Base-by-base conservation (phyloP, 1,140 invertebrate genomes). In the Euura saliciscinereae region DNA sequence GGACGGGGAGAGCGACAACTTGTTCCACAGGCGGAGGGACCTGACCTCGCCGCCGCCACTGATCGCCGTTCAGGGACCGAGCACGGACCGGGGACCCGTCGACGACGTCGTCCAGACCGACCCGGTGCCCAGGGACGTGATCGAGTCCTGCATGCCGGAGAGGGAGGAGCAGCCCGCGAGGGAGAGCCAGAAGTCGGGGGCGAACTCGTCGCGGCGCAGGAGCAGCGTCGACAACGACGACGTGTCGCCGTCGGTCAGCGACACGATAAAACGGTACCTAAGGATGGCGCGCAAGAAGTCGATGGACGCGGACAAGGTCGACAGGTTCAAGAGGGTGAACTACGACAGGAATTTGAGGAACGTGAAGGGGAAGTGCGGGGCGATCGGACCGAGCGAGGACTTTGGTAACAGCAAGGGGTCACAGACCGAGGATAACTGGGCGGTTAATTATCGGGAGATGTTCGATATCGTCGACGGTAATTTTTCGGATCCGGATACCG, bases 231-330 rank as follows among this genome's bases (percentile, higher is more conserved):
- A 94, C 76, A 93, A 95, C 79, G 94, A 95, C 75, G 94, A 95
- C 78, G 91, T 95, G 0, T 95, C 94, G 0, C 94, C 94, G 45
- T 95, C 94, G 0, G 94, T 96, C 2, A 93, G 94, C 78, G 94
- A 96, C 76, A 95, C 94, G 0, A 95, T 96, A 44, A 95, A 95
- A 79, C 87, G 94, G 2, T 96, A 96, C 78, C 85, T 96, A 2
- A 87, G 93, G 72, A 96, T 96, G 94, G 94, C 94, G 0, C 86
- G 95, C 5, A 96, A 96, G 78, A 96, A 96, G 77, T 95, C 94
- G 68, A 91, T 94, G 1, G 94, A 95, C 76, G 90, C 92, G 3
- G 94, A 95, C 69, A 94, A 94, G 81, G 90, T 90, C 3, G 94
- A 95, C 79, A 89, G 93, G 13, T 97, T 96, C 78, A 96, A 96